Conservation (phyloP, 2,888 invertebrate species). For the Athetis lepigone region DNA sequence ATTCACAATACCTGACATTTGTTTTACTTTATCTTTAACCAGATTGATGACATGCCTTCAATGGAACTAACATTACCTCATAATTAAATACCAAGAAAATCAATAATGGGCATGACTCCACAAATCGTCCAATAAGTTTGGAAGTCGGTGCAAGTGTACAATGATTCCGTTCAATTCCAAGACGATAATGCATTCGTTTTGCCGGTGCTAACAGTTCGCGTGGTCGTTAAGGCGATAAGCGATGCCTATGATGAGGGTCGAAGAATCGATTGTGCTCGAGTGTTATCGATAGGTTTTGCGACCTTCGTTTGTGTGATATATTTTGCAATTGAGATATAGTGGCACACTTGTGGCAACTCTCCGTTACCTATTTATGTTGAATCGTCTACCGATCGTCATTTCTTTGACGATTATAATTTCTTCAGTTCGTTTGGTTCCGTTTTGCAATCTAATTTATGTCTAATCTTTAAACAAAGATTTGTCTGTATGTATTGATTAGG, state of each 20-base stretch:
- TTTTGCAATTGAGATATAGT: conserved; percentile 25
- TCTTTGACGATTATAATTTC: background rate
- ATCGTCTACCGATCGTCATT: background rate
- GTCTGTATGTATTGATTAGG: background rate
- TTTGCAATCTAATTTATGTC: background rate
- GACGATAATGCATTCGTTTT: conserved; percentile 42
- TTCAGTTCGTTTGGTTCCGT: too few relatives aligned
- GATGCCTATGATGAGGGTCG: conserved; percentile 28
- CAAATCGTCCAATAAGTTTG: conserved; percentile 26
- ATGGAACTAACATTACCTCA: conserved; percentile 8
- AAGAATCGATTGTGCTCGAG: conserved; percentile 39
- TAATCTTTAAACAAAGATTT: background rate
- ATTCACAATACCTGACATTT: too few relatives aligned
- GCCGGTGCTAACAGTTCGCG: conserved; percentile 12
- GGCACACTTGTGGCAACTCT: background rate
- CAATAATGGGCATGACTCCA: conserved; percentile 21
- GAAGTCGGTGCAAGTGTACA: conserved; percentile 11
- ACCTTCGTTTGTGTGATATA: conserved; percentile 37
- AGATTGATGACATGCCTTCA: conserved; percentile 1
- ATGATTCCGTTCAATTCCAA: conserved; percentile 33
- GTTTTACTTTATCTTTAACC: conserved; percentile 10
- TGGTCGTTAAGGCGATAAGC: conserved; percentile 46
- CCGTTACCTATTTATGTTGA: background rate
- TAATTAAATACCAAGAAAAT: conserved; percentile 22
- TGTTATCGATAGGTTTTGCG: conserved; percentile 46